Percentiles rank a stretch among this genome's conserved stretches.
Evolutionary conservation across 2,797 vertebrate species (phyloP).

Genomic region (Avahi laniger): DNA sequence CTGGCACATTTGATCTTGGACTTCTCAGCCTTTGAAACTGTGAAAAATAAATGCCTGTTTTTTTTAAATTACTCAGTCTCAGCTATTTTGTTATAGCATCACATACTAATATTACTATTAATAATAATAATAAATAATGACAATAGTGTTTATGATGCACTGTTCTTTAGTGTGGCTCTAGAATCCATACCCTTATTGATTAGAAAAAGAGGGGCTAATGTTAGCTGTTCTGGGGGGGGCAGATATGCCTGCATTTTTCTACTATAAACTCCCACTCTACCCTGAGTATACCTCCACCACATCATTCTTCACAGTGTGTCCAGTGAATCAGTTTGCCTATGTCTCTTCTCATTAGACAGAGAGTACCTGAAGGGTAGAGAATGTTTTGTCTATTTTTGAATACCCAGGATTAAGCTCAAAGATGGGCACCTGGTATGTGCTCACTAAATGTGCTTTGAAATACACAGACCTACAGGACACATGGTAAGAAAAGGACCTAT

Average conservation of each 20-base stretch:
- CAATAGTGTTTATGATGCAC: background rate
- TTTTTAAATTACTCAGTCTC: background rate
- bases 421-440: background rate
- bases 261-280: background rate
- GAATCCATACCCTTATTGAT: background rate
- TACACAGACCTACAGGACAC: background rate
- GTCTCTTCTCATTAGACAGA: background rate
- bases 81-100: background rate
- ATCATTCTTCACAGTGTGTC: background rate
- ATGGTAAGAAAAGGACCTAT: background rate
- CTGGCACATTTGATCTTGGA: background rate
- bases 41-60: background rate
- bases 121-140: background rate
- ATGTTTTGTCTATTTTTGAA: background rate
- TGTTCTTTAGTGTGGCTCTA: background rate
- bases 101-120: background rate
- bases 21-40: background rate
- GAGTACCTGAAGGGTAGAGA: background rate
- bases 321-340: background rate
- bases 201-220: background rate
- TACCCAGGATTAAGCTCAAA: background rate
- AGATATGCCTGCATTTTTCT: background rate
- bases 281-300: background rate
- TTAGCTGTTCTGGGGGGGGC: background rate
- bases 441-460: background rate